These are phyloP conservation scores for Coracias cyanogaster DNA, from an alignment of 2,797 vertebrate genomes.

Conservation along the genomic window DNA sequence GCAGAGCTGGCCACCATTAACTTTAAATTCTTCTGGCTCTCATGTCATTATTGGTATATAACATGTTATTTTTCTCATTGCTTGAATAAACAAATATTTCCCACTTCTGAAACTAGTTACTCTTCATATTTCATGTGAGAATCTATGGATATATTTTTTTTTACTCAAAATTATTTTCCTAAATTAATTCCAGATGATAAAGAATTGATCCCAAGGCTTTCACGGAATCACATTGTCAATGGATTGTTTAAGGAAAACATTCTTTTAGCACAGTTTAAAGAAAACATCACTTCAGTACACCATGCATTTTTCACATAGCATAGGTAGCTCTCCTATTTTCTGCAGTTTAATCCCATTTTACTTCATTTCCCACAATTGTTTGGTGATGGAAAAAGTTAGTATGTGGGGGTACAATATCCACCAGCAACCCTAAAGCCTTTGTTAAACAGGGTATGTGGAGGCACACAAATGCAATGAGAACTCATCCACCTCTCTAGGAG, in stretches of 20 bases:
- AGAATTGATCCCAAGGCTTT: constrained; percentile 1
- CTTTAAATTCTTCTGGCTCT: neutral
- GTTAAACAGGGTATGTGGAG: neutral
- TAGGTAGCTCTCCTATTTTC: constrained; percentile 31
- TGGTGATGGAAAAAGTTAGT: neutral
- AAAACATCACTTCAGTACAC: constrained; percentile 23
- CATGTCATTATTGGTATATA: neutral
- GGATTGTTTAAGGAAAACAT: constrained; percentile 13
- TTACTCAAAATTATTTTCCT: constrained; percentile 5
- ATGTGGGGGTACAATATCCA: neutral
- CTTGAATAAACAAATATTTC: neutral
- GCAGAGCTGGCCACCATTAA: neutral
- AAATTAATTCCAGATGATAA: neutral
- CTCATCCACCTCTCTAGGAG: neutral
- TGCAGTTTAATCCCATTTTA: neutral
- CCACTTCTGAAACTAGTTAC: neutral
- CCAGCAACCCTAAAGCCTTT: neutral
- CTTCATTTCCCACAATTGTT: neutral
- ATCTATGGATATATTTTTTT: neutral
- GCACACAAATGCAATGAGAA: neutral
- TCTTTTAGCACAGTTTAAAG: constrained; percentile 42
- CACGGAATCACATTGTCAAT: neutral
- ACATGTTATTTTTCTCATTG: neutral
- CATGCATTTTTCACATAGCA: neutral
- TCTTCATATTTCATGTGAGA: neutral